A percentile compares a stretch with the other conserved stretches of the same genome.
Evolutionary conservation across 2,113 vertebrate species (phyloP).

Genomic region (Engraulis encrasicolus): DNA sequence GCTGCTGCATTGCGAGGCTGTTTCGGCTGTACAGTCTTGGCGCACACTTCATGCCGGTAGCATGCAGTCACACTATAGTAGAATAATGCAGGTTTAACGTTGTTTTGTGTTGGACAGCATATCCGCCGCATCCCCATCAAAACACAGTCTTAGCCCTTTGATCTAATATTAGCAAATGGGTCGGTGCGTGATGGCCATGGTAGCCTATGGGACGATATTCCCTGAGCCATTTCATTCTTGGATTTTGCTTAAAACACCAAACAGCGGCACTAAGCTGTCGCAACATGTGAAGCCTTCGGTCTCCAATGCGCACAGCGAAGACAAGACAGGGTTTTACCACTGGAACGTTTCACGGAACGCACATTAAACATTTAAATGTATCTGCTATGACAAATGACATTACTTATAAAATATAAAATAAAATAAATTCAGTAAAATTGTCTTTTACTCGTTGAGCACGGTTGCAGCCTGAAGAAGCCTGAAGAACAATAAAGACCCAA

Average conservation of each 20-base stretch:
- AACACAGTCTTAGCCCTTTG: background rate
- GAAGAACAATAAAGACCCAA: background rate
- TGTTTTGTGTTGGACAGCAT: background rate
- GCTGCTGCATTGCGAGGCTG: background rate
- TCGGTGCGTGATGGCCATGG: background rate
- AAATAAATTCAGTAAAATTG: background rate
- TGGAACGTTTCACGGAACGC: too few species aligned
- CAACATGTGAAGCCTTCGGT: too few species aligned
- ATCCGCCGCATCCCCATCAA: background rate
- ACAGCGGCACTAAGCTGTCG: too few species aligned
- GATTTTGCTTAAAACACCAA: too few species aligned
- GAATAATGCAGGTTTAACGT: background rate
- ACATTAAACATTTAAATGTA: too few species aligned
- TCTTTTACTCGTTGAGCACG: background rate
- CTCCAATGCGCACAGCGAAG: too few species aligned
- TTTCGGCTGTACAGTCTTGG: background rate
- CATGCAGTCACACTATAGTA: background rate
- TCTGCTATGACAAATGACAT: too few species aligned
- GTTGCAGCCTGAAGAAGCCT: background rate
- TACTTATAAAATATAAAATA: too few species aligned
- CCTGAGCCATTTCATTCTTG: too few species aligned
- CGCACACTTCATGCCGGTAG: background rate
- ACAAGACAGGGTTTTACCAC: too few species aligned
- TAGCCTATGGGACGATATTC: too few species aligned
- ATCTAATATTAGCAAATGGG: background rate